phyloP scores from a whole-genome alignment of 1,140 invertebrate genomes.

The Neodiprion pinetum region DNA sequence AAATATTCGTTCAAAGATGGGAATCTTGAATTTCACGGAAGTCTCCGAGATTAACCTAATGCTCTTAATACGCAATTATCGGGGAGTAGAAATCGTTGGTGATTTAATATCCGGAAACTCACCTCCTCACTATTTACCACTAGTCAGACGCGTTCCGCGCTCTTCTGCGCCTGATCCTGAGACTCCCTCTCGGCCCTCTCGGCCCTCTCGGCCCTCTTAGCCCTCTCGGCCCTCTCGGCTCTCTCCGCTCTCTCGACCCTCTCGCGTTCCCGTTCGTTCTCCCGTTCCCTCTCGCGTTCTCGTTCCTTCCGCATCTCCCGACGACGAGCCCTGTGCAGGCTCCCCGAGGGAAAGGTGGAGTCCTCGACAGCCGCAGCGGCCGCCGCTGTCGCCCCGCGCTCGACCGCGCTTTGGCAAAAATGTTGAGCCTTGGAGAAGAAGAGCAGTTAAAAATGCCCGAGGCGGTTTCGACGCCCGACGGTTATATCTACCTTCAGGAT shows the following conservation, averaged over 20 bases:
- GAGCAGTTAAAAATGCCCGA: not conserved
- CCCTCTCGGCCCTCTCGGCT: not conserved
- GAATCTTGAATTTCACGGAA: too few species aligned
- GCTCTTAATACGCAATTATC: not conserved
- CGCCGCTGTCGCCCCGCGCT: conserved; percentile 46
- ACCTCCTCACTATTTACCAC: conserved; percentile 54
- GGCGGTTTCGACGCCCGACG: not conserved
- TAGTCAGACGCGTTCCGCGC: conserved; percentile 59
- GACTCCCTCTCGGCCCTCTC: not conserved
- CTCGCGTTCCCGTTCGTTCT: conserved; percentile 33
- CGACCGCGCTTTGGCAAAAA: conserved; percentile 47
- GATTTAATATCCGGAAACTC: not conserved
- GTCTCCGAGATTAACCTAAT: not conserved
- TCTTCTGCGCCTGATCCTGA: conserved; percentile 32
- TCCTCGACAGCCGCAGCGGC: conserved; percentile 49
- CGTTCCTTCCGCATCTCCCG: conserved; percentile 43
- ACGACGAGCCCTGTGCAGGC: conserved; percentile 42
- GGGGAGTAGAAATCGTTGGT: not conserved
- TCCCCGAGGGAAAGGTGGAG: conserved; percentile 48
- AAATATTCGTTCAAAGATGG: too few species aligned
- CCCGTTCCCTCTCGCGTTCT: conserved; percentile 41
- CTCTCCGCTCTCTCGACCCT: conserved; percentile 17
- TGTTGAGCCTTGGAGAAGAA: conserved; percentile 1
- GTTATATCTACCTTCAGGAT: conserved; percentile 48
- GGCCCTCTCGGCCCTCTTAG: too few species aligned